These are phyloP conservation scores for Hippocampus barbouri DNA, from an alignment of 2,113 vertebrate species.

Conservation along the genomic window DNA sequence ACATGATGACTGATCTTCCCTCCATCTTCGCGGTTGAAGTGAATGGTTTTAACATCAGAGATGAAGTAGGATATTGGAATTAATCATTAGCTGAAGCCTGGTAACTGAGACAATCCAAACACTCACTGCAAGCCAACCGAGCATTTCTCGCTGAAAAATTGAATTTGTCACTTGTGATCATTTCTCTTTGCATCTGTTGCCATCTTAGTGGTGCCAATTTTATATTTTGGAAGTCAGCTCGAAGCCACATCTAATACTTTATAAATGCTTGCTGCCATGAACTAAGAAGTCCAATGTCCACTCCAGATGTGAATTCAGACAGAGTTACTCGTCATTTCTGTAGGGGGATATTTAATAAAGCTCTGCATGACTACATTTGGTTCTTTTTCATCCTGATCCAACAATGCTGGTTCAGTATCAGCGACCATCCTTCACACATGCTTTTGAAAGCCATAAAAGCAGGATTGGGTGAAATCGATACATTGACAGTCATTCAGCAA, in stretches of 20 bases:
- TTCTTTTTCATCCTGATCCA: slow-evolving; percentile 28
- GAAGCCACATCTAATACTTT: slow-evolving; percentile 13
- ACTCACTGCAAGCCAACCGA: slow-evolving; percentile 16
- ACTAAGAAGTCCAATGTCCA: slow-evolving; percentile 42
- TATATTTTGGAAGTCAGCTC: slow-evolving; percentile 26
- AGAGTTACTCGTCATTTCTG: slow-evolving; percentile 44
- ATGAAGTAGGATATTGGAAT: slow-evolving; percentile 39
- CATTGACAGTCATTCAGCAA: neutral
- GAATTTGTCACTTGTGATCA: neutral
- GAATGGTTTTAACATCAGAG: slow-evolving; percentile 38
- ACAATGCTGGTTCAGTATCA: neutral
- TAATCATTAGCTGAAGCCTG: slow-evolving; percentile 31
- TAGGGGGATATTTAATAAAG: slow-evolving; percentile 48
- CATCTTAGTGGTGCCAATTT: slow-evolving; percentile 25
- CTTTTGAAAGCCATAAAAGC: slow-evolving; percentile 27
- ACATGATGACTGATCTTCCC: slow-evolving; percentile 1
- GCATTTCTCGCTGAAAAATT: slow-evolving; percentile 23
- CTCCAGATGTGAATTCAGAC: slow-evolving; percentile 58
- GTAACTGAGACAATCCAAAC: slow-evolving; percentile 23
- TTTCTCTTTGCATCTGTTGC: slow-evolving; percentile 11
- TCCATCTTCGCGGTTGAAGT: slow-evolving; percentile 31
- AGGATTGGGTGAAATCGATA: slow-evolving; percentile 30
- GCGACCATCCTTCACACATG: slow-evolving; percentile 25
- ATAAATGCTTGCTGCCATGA: slow-evolving; percentile 17
- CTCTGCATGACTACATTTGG: slow-evolving; percentile 33